A percentile compares a stretch with the other conserved stretches of the same genome.
These are phyloP conservation scores for Syngnathus typhle DNA, from an alignment of 2,113 vertebrate genomes.

Conservation along the genomic window DNA sequence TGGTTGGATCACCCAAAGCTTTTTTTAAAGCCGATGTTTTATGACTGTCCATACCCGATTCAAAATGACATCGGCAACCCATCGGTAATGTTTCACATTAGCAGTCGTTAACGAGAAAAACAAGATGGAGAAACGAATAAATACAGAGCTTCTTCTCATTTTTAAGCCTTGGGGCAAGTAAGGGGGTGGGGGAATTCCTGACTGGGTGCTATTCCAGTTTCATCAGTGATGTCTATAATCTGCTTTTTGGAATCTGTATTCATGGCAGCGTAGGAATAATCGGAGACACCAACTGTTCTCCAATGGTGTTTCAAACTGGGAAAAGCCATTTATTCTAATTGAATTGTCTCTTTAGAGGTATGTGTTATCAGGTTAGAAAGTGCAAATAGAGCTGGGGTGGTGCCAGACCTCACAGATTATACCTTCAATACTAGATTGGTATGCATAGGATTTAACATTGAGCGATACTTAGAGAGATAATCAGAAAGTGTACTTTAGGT, in stretches of 20 bases:
- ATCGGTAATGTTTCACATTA: neutral
- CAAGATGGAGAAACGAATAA: neutral
- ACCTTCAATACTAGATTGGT: constrained; percentile 15
- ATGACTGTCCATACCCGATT: neutral
- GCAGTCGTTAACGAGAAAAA: neutral
- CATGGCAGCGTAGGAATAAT: constrained; percentile 16
- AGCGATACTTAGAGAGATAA: constrained; percentile 14
- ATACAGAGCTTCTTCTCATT: neutral
- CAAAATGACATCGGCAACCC: neutral
- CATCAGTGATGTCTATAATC: neutral
- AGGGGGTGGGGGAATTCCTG: no score
- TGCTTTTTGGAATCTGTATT: constrained; percentile 12
- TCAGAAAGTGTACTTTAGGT: constrained; percentile 1
- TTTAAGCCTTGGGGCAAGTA: neutral
- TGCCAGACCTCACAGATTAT: constrained; percentile 17
- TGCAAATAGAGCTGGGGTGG: constrained; percentile 33
- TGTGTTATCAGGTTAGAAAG: constrained; percentile 16
- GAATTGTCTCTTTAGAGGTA: constrained; percentile 34
- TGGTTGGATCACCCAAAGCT: neutral
- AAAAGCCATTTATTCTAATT: constrained; percentile 39
- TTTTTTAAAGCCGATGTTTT: neutral
- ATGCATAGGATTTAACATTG: constrained; percentile 18
- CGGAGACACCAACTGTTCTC: neutral
- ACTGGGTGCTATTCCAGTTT: neutral
- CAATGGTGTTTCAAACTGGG: constrained; percentile 24